A percentile compares a stretch with the other conserved stretches of the same genome.
These are phyloP conservation scores for Pelagia noctiluca DNA, from an alignment of 30 jellyfish, hydroid and myxozoan species.

Conservation along the genomic window DNA sequence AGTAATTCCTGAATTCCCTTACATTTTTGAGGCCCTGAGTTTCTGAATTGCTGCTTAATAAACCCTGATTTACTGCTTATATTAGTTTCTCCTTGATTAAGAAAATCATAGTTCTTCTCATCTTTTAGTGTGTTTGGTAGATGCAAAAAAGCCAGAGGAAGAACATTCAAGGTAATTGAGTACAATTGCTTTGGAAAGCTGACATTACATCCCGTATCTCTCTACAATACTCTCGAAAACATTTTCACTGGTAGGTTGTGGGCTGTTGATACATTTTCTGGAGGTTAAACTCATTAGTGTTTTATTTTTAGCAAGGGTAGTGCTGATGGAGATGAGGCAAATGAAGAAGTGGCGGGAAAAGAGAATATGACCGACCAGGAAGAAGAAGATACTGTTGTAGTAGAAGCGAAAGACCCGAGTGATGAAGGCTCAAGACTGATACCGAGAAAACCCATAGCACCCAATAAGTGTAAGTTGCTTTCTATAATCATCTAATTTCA, in stretches of 20 bases:
- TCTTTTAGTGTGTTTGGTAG: not conserved
- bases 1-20: too few relatives aligned
- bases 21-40: too few relatives aligned
- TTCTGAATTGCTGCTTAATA: too few relatives aligned
- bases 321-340: slow-evolving; percentile 3
- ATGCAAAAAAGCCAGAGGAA: not conserved
- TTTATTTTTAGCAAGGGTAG: slow-evolving; percentile 15
- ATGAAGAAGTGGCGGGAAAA: not conserved
- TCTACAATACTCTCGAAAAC: not conserved
- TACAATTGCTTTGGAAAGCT: slow-evolving; percentile 3
- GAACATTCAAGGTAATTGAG: too few relatives aligned
- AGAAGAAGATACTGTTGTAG: not conserved
- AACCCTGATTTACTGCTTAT: too few relatives aligned
- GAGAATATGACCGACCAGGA: too few relatives aligned
- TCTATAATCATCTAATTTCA: not conserved
- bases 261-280: not conserved
- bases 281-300: not conserved
- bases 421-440: slow-evolving; percentile 72
- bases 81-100: too few relatives aligned
- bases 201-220: not conserved
- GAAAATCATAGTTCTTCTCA: too few relatives aligned
- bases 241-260: not conserved
- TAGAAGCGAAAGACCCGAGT: slow-evolving; percentile 63
- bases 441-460: slow-evolving; percentile 54
- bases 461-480: slow-evolving; percentile 34